phyloP scores from a whole-genome alignment of 2,797 vertebrate genomes.

The Chlorospingus semifuscus region DNA sequence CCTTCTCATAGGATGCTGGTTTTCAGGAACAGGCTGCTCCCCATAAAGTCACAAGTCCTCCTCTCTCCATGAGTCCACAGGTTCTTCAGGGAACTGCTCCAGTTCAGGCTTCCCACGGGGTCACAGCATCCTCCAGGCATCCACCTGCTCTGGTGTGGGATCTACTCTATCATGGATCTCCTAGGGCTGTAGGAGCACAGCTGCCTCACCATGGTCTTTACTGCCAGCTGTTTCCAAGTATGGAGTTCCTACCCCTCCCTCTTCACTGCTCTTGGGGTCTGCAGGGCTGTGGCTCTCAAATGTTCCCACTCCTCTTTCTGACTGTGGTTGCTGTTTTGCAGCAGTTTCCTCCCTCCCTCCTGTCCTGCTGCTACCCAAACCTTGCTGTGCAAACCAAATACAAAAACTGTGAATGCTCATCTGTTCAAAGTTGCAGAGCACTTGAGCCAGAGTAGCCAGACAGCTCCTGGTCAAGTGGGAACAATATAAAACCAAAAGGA shows the following conservation, averaged over 20 bases:
- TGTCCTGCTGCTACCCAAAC: background rate
- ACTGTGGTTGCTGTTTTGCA: background rate
- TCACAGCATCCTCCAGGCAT: background rate
- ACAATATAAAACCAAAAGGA: background rate
- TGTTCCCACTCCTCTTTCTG: background rate
- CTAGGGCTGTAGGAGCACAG: background rate
- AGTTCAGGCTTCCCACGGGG: background rate
- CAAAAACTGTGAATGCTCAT: background rate
- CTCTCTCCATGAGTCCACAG: background rate
- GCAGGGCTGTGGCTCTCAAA: background rate
- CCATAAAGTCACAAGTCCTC: background rate
- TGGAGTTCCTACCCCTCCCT: background rate
- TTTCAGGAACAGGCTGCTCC: background rate
- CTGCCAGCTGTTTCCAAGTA: accelerated
- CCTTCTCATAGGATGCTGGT: background rate
- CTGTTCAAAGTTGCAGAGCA: background rate
- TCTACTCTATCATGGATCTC: accelerated
- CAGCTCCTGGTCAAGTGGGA: background rate
- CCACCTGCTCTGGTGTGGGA: background rate
- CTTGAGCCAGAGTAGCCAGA: background rate
- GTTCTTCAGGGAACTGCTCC: background rate
- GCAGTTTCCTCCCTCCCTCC: background rate
- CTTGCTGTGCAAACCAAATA: background rate
- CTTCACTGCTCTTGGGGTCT: background rate
- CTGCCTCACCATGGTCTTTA: background rate